Evolutionary conservation across 2,797 vertebrate genomes (phyloP), one percentile per base, ranked within the genome.

Genomic region (Dallia pectoralis): DNA sequence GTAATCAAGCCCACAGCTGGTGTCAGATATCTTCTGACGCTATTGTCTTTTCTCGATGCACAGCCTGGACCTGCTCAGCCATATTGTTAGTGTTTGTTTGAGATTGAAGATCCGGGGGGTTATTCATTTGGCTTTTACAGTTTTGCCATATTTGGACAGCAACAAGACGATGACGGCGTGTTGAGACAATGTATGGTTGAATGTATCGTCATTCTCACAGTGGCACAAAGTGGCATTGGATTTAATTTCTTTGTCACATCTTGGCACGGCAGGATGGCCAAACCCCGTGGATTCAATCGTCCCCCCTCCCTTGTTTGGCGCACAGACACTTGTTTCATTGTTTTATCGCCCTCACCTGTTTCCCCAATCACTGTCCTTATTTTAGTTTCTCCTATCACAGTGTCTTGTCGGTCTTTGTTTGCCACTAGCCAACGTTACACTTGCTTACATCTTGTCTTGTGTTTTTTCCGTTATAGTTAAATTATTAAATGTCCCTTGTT

Each of bases 121-220:
- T 76, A 73, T 68, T 63, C 25, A 71, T 89, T 84, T 85, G 85
- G 84, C 85, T 85, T 85, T 91, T 85, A 90, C 86, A 84, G 84
- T 78, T 71, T 15, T 62, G 74, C 76, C 69, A 25, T 48, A 67
- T 81, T 78, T 81, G 65, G 74, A 47, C 44, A 14, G 64, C 76
- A 51, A 77, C 69, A 74, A 67, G 51, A 48, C 47, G 61, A 69
- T 62, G 65, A 69, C 69, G 83, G 80, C 79, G 79, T 86, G 82
- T 30, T 2, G 30, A 22, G 77, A 82, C 79, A 76, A 85, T 78
- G 79, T n/a, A 7, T 0, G 6, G 66, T 79, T 76, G 75, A 87
- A 81, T 19, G 74, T 84, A 82, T 74, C 68, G 66, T 74, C 81
- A 81, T 90, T 86, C 86, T 79, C 51, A 40, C 36, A 40, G 36